These are phyloP conservation scores for Syrista parreyssii DNA, from an alignment of 2,888 invertebrate species.

Conservation along the genomic window DNA sequence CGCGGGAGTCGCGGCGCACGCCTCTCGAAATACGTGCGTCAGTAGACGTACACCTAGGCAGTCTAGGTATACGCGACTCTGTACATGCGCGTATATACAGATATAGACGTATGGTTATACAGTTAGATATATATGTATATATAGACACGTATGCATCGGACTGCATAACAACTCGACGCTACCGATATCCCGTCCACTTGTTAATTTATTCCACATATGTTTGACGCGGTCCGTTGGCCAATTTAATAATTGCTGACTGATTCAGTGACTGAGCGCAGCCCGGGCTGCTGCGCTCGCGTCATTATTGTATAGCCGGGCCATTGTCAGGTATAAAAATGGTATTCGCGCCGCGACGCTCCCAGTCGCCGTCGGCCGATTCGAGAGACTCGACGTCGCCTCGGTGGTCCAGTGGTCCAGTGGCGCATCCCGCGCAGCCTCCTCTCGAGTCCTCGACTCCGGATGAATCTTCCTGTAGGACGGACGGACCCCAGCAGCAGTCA, in stretches of 20 bases:
- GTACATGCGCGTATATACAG: background rate
- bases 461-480: background rate
- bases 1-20: background rate
- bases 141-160: constrained; percentile 7
- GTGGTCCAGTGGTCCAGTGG: too few species aligned
- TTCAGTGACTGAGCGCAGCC: constrained; percentile 34
- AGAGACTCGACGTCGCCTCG: too few species aligned
- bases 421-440: background rate
- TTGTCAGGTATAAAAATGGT: constrained; percentile 33
- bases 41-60: background rate
- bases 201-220: constrained; percentile 46
- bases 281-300: constrained; percentile 14
- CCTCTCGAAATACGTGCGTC: constrained; percentile 8
- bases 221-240: constrained; percentile 43
- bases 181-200: constrained; percentile 32
- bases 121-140: background rate
- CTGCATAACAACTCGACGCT: constrained; percentile 18
- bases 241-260: constrained; percentile 52
- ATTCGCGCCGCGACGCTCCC: constrained; percentile 7
- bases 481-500: background rate
- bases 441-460: background rate
- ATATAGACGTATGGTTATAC: background rate
- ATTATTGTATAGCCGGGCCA: constrained; percentile 26
- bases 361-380: background rate
- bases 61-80: background rate